Percentiles rank a stretch among this genome's conserved stretches.
Evolutionary conservation across 2,797 vertebrate species (phyloP).

Genomic region (Naso thynnoides): DNA sequence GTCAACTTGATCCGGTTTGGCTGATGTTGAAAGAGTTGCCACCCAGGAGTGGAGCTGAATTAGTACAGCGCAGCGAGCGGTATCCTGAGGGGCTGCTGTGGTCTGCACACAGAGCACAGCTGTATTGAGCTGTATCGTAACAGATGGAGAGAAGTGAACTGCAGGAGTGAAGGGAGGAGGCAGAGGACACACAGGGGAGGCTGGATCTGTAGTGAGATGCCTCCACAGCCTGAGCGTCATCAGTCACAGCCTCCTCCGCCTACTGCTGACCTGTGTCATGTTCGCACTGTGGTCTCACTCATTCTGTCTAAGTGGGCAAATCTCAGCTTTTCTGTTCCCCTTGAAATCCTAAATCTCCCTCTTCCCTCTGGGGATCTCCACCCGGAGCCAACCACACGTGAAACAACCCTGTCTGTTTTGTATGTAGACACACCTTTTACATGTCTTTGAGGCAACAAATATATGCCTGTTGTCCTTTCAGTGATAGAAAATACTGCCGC

Average conservation of each 20-base stretch:
- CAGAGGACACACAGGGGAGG: constrained; percentile 35
- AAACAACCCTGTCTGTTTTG: neutral
- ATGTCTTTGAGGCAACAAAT: neutral
- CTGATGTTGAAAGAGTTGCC: neutral
- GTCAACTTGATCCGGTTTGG: constrained; percentile 13
- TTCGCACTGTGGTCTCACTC: neutral
- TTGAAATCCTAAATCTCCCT: neutral
- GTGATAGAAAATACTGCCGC: neutral
- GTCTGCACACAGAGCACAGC: constrained; percentile 34
- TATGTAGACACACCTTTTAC: neutral
- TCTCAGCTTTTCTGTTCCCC: neutral
- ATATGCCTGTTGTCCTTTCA: neutral
- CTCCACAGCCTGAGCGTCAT: constrained; percentile 34
- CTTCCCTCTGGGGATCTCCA: neutral
- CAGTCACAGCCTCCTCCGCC: constrained; percentile 31
- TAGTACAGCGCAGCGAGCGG: neutral
- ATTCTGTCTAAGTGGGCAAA: neutral
- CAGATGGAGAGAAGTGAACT: constrained; percentile 39
- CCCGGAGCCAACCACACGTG: neutral
- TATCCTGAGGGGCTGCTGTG: constrained; percentile 24
- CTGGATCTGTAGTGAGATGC: constrained; percentile 34
- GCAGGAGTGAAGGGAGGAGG: constrained; percentile 19
- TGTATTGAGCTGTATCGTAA: constrained; percentile 13
- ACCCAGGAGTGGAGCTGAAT: constrained; percentile 11
- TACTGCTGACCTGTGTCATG: neutral